These are phyloP conservation scores for Eufriesea mexicana DNA, from an alignment of 1,140 invertebrate genomes.

Conservation along the genomic window DNA sequence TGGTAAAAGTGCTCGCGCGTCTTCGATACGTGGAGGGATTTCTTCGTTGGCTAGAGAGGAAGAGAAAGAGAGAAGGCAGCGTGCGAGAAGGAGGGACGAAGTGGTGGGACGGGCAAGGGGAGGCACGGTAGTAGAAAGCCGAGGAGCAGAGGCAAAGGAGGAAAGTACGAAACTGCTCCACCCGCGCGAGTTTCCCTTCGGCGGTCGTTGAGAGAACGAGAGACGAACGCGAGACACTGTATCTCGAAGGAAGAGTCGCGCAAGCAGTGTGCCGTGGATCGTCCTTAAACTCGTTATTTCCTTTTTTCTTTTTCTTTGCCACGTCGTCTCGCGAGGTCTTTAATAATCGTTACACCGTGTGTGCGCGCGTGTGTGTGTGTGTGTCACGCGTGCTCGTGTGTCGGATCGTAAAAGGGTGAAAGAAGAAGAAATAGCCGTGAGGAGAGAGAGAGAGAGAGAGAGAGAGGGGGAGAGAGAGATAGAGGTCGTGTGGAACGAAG, in stretches of 20 bases:
- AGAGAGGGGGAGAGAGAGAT: background rate
- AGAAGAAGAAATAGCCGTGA: background rate
- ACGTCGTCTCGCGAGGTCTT: background rate
- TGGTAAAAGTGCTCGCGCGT: constrained; percentile 63
- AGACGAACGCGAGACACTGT: constrained; percentile 5
- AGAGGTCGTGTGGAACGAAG: constrained; percentile 4
- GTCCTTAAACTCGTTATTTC: background rate
- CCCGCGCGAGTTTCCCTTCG: constrained; percentile 61
- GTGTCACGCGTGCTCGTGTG: constrained; percentile 19
- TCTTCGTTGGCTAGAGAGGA: constrained; percentile 33
- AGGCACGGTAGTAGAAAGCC: constrained; percentile 39
- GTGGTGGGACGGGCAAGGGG: constrained; percentile 24
- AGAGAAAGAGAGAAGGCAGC: background rate
- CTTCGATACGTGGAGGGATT: constrained; percentile 65
- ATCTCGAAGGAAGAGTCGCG: background rate
- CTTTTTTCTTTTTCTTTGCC: background rate
- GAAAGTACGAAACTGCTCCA: constrained; percentile 59
- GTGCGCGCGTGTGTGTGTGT: too few relatives aligned
- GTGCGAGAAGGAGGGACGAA: constrained; percentile 32
- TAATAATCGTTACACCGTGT: background rate
- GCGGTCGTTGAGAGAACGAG: constrained; percentile 37
- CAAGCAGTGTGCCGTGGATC: background rate
- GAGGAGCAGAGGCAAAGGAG: constrained; percentile 35
- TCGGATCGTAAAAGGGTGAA: background rate
- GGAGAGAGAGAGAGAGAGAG: background rate